phyloP scores from a whole-genome alignment of 2,113 vertebrate genomes.

The Chinchilla lanigera region DNA sequence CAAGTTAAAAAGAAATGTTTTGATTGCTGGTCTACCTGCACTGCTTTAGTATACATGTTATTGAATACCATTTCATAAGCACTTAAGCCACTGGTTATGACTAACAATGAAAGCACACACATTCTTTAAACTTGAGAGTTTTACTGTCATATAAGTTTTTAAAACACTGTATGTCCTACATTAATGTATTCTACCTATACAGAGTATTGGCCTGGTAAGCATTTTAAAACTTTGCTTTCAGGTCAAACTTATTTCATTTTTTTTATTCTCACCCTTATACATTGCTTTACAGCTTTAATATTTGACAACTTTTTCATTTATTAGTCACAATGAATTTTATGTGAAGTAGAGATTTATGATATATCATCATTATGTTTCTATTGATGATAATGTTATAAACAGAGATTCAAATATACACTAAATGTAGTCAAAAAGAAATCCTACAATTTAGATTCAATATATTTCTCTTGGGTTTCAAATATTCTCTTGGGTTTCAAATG shows the following conservation, averaged over 20 bases:
- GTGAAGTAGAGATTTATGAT: background rate
- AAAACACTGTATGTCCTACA: background rate
- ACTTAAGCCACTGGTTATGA: conserved; percentile 28
- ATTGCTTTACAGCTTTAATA: background rate
- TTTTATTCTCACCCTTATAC: background rate
- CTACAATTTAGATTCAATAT: background rate
- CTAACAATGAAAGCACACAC: background rate
- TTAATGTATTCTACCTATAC: background rate
- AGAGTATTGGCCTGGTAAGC: background rate
- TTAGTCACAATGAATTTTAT: background rate
- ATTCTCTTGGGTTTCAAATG: background rate
- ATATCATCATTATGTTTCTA: background rate
- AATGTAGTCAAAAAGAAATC: background rate
- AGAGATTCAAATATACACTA: background rate
- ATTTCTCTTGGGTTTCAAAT: background rate
- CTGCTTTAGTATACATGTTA: background rate
- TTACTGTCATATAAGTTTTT: background rate
- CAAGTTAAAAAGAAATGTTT: conserved; percentile 74
- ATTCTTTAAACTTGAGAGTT: background rate
- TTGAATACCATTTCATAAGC: conserved; percentile 34
- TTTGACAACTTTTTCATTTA: background rate
- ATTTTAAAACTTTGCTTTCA: background rate
- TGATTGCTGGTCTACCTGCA: background rate
- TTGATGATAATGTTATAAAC: background rate
- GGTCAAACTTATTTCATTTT: background rate